Evolutionary conservation across 2,113 vertebrate genomes (phyloP).

Genomic region (Passer montanus): DNA sequence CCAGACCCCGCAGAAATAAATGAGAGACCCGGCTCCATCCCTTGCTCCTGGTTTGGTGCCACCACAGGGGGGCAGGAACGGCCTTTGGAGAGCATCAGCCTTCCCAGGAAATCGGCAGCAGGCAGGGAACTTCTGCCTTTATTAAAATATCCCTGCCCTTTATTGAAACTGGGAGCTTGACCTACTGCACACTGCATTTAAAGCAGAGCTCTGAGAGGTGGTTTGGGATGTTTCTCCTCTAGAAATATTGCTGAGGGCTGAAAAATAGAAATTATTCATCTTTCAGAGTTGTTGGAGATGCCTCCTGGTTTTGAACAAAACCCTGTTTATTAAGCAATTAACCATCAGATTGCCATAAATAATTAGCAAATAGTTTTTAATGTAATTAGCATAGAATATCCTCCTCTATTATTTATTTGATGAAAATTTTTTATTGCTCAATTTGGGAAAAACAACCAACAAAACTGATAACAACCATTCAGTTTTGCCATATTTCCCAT

Average conservation of each 20-base stretch:
- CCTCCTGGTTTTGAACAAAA: not conserved
- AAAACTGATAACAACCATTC: not conserved
- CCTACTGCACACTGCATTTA: fast-evolving
- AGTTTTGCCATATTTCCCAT: not conserved
- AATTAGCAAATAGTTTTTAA: not conserved
- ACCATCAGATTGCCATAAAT: not conserved
- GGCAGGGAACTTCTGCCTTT: not conserved
- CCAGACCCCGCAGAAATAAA: fast-evolving
- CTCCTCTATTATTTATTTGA: fast-evolving
- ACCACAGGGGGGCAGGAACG: constrained; percentile 77
- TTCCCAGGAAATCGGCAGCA: fast-evolving
- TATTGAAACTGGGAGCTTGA: not conserved
- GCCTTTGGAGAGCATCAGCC: constrained; percentile 21
- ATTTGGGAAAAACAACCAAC: not conserved
- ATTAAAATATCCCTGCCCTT: not conserved
- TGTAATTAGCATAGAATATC: not conserved
- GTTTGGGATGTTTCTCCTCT: not conserved
- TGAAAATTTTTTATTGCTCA: not conserved
- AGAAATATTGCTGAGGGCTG: not conserved
- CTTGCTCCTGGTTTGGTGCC: not conserved
- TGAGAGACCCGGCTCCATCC: not conserved
- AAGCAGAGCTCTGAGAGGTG: not conserved
- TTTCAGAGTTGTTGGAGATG: fast-evolving
- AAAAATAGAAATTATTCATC: fast-evolving
- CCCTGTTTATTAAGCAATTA: not conserved